Evolutionary conservation across 2,113 vertebrate genomes (phyloP), one percentile per base, ranked within the genome.

Genomic region (Phrynosoma blainvillii): DNA sequence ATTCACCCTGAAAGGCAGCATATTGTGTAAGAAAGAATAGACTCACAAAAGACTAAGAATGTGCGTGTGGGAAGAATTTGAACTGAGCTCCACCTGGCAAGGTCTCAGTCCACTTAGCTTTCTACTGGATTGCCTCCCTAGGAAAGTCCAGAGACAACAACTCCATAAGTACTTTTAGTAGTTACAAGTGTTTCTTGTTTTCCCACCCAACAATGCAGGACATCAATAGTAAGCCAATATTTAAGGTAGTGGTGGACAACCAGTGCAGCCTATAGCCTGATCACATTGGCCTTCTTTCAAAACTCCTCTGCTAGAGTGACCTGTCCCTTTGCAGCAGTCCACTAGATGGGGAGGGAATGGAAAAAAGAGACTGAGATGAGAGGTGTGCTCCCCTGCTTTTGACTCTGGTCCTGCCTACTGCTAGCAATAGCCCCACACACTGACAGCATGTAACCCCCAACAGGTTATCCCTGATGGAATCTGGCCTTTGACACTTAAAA

Each of bases 1-100:
- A 85, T 80, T 32, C 66, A 88, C 30, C 85, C 92, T 1, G 65
- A 91, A 92, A 88, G 20, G n/a, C n/a, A 89, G 40, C 27, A 73
- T 73, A 84, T 4, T 30, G 52, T 6, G 32, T 71, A 71, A 71
- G 30, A n/a, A 12, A 89, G 86, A 88, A 90, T 7, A 90, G 76
- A 78, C 12, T 0, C 54, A 40, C 7, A 5, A 47, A 27, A 42
- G 85, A 71, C 27, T 30, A 8, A 11, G 77, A 25, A 56, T 40
- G 47, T 1, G 9, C 12, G 66, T n/a, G 14, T 18, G 18, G 74
- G 27, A 47, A 65, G 87, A 30, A 3, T 65, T 59, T 82, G 77
- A 30, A 81, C 68, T 79, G 7, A 76, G 1, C 80, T 66, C 42
- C 18, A 23, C 32, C 21, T 56, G 70, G 32, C 1, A 36, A 84